These are phyloP conservation scores for Odontocerum albicorne DNA, from an alignment of 2,888 invertebrate genomes.

Conservation along the genomic window DNA sequence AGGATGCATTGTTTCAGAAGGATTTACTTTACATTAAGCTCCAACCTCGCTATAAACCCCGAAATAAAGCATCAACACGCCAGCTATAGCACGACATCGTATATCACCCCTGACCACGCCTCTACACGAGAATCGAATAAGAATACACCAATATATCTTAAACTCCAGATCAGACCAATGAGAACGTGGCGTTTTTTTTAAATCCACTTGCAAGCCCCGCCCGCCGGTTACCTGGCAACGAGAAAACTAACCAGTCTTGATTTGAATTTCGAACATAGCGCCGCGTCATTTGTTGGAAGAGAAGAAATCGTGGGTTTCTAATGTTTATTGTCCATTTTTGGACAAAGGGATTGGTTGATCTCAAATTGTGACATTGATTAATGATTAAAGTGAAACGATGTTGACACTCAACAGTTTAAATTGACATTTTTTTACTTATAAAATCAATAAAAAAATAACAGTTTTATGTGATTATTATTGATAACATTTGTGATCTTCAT, in stretches of 20 bases:
- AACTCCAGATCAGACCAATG: conserved; percentile 8
- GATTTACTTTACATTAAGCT: conserved; percentile 3
- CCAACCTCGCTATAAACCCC: conserved; percentile 1
- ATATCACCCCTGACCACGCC: conserved; percentile 17
- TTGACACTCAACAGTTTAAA: too few species aligned
- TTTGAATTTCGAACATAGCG: conserved; percentile 25
- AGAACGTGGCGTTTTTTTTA: conserved; percentile 1
- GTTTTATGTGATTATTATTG: too few species aligned
- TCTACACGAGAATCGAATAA: conserved; percentile 2
- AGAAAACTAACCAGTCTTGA: conserved; percentile 22
- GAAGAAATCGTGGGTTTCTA: conserved; percentile 6
- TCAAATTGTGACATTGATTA: too few species aligned
- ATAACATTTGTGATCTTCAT: too few species aligned
- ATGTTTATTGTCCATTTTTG: conserved; percentile 5
- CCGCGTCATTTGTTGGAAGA: conserved; percentile 14
- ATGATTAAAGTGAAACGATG: too few species aligned
- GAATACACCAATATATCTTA: conserved; percentile 5
- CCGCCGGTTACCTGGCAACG: conserved; percentile 25
- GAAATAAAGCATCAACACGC: background rate
- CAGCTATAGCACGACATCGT: background rate
- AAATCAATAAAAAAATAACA: too few species aligned
- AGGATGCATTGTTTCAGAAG: too few species aligned
- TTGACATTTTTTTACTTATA: too few species aligned
- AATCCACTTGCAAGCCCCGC: conserved; percentile 7
- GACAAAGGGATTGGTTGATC: conserved; percentile 7